Conservation (phyloP, 2,888 invertebrate genomes). For the Agriopis aurantiaria region DNA sequence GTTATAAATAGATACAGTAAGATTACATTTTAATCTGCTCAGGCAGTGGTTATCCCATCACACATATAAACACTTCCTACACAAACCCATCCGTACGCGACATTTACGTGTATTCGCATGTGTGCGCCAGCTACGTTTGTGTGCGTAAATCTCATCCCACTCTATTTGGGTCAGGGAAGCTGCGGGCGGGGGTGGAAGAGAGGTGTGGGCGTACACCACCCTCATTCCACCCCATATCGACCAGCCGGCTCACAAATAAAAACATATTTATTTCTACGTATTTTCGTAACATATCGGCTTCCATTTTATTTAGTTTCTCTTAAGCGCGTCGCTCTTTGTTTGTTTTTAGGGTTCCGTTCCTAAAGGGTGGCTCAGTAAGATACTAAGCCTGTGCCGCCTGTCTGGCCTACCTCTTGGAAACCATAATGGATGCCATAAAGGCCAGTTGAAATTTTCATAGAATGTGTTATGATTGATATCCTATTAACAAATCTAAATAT, state of each 20-base stretch:
- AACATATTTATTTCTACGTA: slow-evolving; percentile 15
- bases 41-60: background rate
- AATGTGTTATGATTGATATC: too few species aligned
- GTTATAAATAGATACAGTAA: too few species aligned
- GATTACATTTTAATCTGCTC: too few species aligned
- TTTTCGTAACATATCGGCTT: slow-evolving; percentile 11
- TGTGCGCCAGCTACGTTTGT: slow-evolving; percentile 45
- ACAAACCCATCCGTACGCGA: background rate
- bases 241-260: slow-evolving; percentile 55
- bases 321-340: slow-evolving; percentile 8
- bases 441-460: too few species aligned
- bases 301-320: slow-evolving; percentile 9
- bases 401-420: too few species aligned
- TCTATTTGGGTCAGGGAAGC: slow-evolving; percentile 75
- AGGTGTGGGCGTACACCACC: slow-evolving; percentile 65
- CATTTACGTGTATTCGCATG: slow-evolving; percentile 24
- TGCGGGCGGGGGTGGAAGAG: slow-evolving; percentile 57
- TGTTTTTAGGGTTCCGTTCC: slow-evolving; percentile 4
- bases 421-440: too few species aligned
- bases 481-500: too few species aligned
- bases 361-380: background rate
- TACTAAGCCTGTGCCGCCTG: background rate
- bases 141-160: slow-evolving; percentile 64
- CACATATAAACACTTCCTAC: slow-evolving; percentile 26
- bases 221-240: slow-evolving; percentile 65